Conservation (phyloP, 2,797 vertebrate genomes). For the Cyprinella venusta region DNA sequence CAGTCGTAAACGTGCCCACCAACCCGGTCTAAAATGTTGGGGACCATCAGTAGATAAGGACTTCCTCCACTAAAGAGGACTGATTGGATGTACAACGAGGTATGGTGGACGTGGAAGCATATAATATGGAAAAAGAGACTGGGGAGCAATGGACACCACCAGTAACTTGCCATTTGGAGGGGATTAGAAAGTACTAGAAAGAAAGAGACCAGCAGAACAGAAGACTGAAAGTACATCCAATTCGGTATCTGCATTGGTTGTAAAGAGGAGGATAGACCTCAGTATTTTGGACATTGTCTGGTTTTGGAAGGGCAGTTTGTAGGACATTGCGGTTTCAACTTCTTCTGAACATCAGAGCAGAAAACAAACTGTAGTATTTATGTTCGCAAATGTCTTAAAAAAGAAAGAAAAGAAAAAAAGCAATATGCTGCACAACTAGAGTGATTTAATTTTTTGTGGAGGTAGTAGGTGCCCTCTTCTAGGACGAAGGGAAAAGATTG, state of each 20-base stretch:
- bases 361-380: conserved; percentile 76
- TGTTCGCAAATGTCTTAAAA: conserved; percentile 82
- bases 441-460: conserved; percentile 66
- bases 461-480: conserved; percentile 68
- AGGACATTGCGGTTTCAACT: conserved; percentile 74
- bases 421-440: conserved; percentile 82
- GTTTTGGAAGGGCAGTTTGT: conserved; percentile 72
- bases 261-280: conserved; percentile 47
- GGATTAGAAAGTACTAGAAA: conserved; percentile 25
- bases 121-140: conserved; percentile 16
- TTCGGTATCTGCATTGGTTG: conserved; percentile 18
- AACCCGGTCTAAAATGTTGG: conserved; percentile 19
- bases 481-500: conserved; percentile 39
- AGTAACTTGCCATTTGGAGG: conserved; percentile 2
- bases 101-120: not conserved
- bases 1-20: conserved; percentile 45
- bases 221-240: conserved; percentile 18
- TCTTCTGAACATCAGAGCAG: conserved; percentile 65
- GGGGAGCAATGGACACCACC: conserved; percentile 13
- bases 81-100: conserved; percentile 39
- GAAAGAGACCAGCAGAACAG: conserved; percentile 1
- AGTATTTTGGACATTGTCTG: conserved; percentile 45
- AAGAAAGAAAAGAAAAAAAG: conserved; percentile 59
- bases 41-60: conserved; percentile 19
- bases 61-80: not conserved